Percentiles rank a stretch among this genome's conserved stretches.
Evolutionary conservation across 2,113 vertebrate species (phyloP).

Genomic region (Mus spicilegus): DNA sequence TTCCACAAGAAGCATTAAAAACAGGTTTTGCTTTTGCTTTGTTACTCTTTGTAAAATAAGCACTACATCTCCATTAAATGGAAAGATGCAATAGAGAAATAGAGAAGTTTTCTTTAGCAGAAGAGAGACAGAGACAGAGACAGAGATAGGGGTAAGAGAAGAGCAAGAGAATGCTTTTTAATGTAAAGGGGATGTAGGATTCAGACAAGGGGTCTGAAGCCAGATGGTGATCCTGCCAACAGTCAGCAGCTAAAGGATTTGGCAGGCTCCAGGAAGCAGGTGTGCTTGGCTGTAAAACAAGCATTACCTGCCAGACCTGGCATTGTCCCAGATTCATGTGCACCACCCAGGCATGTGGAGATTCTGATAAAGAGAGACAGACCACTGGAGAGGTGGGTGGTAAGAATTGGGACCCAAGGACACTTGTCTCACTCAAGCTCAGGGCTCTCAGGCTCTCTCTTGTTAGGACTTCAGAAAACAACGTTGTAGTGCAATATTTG

Average conservation of each 20-base stretch:
- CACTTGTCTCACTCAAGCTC: neutral
- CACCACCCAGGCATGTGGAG: conserved; percentile 32
- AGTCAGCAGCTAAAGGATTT: conserved; percentile 59
- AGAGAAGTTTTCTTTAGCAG: neutral
- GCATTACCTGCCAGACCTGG: conserved; percentile 58
- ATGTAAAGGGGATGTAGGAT: neutral
- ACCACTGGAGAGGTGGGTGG: neutral
- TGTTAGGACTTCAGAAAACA: neutral
- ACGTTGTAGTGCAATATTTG: fast-evolving
- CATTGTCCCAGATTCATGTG: conserved; percentile 18
- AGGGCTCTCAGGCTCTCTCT: neutral
- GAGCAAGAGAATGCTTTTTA: neutral
- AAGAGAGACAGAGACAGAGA: neutral
- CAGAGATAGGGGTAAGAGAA: neutral
- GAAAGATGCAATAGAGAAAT: neutral
- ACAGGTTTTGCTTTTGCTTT: neutral
- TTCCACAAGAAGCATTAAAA: neutral
- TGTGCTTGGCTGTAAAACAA: conserved; percentile 74
- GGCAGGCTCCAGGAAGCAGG: conserved; percentile 69
- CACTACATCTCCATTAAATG: neutral
- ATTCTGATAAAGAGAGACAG: conserved; percentile 41
- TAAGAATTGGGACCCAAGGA: neutral
- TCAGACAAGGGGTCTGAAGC: conserved; percentile 25
- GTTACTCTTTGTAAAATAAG: neutral
- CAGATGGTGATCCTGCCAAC: conserved; percentile 42